Evolutionary conservation across 1,140 invertebrate genomes (phyloP).

Genomic region (Drosophila serrata): DNA sequence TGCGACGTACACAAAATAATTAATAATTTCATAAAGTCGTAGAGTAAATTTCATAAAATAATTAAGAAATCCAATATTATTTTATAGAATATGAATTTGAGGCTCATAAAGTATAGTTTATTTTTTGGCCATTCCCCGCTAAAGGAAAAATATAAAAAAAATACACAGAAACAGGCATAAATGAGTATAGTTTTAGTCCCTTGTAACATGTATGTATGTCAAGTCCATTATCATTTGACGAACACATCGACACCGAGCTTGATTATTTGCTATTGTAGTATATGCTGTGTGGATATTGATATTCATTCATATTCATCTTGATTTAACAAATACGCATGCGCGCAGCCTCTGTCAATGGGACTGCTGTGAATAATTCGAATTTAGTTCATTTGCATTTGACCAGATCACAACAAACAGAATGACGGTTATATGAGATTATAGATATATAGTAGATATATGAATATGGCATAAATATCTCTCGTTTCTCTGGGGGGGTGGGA

Average conservation of each 20-base stretch:
- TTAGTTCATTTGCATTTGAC: slow-evolving; percentile 39
- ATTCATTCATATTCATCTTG: slow-evolving; percentile 70
- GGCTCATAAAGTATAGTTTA: slow-evolving; percentile 3
- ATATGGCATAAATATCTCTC: slow-evolving; percentile 61
- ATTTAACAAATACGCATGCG: slow-evolving; percentile 80
- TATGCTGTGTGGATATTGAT: slow-evolving; percentile 59
- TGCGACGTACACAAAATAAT: slow-evolving; percentile 26
- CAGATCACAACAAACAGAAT: slow-evolving; percentile 56
- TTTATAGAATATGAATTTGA: not conserved
- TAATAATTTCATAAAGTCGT: slow-evolving; percentile 1
- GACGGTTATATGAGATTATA: slow-evolving; percentile 34
- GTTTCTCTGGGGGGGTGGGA: slow-evolving; percentile 27
- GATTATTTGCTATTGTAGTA: slow-evolving; percentile 54
- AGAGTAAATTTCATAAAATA: slow-evolving; percentile 17
- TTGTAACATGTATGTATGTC: slow-evolving; percentile 19
- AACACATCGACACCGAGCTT: slow-evolving; percentile 71
- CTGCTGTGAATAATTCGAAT: slow-evolving; percentile 70
- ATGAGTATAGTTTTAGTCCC: slow-evolving; percentile 26
- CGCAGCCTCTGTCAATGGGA: slow-evolving; percentile 73
- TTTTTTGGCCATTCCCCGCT: slow-evolving; percentile 8
- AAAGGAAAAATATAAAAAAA: slow-evolving; percentile 10
- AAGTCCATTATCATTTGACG: slow-evolving; percentile 50
- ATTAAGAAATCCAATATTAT: slow-evolving; percentile 25
- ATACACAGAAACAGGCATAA: slow-evolving; percentile 59
- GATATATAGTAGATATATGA: slow-evolving; percentile 47